Percentiles rank a stretch among this genome's conserved stretches.
Conservation (phyloP, 2,888 invertebrate species). For the Steinernema hermaphroditum region DNA sequence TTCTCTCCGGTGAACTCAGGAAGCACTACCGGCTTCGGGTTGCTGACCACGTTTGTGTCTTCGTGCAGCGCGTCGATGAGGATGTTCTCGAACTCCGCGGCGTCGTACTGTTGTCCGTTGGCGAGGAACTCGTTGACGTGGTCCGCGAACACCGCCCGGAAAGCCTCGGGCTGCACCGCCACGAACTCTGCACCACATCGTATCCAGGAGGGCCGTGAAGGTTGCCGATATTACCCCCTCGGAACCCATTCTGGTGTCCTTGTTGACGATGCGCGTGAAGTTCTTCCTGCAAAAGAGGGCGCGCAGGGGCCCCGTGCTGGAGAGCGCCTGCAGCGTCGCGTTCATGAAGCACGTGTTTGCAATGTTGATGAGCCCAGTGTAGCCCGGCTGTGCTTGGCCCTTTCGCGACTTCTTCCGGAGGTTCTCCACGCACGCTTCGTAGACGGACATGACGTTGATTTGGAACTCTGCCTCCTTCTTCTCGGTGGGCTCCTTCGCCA, state of each 20-base stretch:
- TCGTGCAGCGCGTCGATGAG: constrained; percentile 69
- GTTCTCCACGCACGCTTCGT: background rate
- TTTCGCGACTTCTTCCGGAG: background rate
- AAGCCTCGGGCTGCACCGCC: constrained; percentile 52
- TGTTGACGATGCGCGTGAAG: background rate
- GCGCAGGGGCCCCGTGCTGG: constrained; percentile 55
- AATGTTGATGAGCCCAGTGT: constrained; percentile 44
- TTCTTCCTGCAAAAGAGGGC: background rate
- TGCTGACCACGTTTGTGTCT: constrained; percentile 58
- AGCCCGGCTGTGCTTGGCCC: background rate
- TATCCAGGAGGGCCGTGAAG: constrained; percentile 58
- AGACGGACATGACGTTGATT: background rate
- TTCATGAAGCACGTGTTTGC: constrained; percentile 99
- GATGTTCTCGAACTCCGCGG: constrained; percentile 71
- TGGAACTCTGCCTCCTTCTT: constrained; percentile 1
- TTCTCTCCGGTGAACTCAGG: constrained; percentile 51
- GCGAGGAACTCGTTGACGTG: constrained; percentile 46
- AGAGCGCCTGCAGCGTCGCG: constrained; percentile 75
- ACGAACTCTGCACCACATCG: constrained; percentile 48
- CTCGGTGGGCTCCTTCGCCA: background rate
- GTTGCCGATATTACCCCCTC: constrained; percentile 56
- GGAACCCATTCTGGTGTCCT: constrained; percentile 44
- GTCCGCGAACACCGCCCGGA: constrained; percentile 41
- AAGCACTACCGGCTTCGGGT: constrained; percentile 36
- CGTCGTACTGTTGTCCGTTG: constrained; percentile 70